Percentiles rank a stretch among this genome's conserved stretches.
phyloP scores from a whole-genome alignment of 92 coral and sea anemone genomes.

The Epizoanthus illoricatus region DNA sequence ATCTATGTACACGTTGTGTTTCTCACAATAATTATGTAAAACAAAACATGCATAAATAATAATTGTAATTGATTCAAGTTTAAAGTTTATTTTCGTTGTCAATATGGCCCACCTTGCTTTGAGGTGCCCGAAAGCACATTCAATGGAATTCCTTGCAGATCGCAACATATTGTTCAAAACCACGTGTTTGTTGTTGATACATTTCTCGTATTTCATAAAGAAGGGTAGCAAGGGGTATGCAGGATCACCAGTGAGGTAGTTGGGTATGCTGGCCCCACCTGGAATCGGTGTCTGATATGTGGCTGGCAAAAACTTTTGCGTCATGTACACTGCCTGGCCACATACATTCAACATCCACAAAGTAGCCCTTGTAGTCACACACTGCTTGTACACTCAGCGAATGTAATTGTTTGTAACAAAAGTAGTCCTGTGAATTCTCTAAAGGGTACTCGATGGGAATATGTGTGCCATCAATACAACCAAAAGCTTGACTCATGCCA shows the following conservation, averaged over 20 bases:
- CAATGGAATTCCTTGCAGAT: slow-evolving; percentile 51
- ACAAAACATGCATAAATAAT: slow-evolving; percentile 57
- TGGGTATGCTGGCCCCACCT: neutral
- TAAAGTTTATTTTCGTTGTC: slow-evolving; percentile 43
- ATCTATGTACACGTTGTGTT: slow-evolving; percentile 50
- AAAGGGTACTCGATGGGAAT: slow-evolving; percentile 51
- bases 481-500: slow-evolving; percentile 65
- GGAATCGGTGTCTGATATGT: slow-evolving; percentile 21
- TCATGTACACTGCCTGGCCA: slow-evolving; percentile 49
- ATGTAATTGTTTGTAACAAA: slow-evolving; percentile 47
- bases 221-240: slow-evolving; percentile 40
- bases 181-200: slow-evolving; percentile 43
- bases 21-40: slow-evolving; percentile 51
- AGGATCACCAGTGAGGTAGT: neutral
- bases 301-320: slow-evolving; percentile 35
- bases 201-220: slow-evolving; percentile 52
- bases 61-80: slow-evolving; percentile 42
- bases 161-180: slow-evolving; percentile 53
- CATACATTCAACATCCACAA: slow-evolving; percentile 42
- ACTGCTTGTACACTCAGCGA: slow-evolving; percentile 29
- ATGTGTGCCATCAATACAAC: slow-evolving; percentile 59
- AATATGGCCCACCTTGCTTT: slow-evolving; percentile 55
- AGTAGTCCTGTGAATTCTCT: slow-evolving; percentile 60
- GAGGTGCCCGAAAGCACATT: slow-evolving; percentile 53
- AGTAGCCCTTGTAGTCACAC: slow-evolving; percentile 38